A percentile compares a stretch with the other conserved stretches of the same genome.
These are phyloP conservation scores for Galendromus occidentalis DNA, from an alignment of 1,140 invertebrate genomes.

Conservation along the genomic window DNA sequence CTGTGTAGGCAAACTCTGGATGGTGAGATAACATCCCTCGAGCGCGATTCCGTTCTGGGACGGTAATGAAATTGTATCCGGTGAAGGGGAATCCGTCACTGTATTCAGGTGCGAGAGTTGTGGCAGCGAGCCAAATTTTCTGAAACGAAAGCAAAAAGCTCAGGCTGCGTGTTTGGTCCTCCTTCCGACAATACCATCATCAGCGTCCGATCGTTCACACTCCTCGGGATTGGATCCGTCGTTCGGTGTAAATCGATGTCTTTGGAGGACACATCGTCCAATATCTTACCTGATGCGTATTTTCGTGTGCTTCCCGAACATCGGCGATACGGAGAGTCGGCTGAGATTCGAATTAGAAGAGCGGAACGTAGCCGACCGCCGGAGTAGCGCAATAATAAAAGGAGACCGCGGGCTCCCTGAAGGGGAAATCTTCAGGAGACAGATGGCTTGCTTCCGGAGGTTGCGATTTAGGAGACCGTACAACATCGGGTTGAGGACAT, in stretches of 20 bases:
- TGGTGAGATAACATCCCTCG: not conserved
- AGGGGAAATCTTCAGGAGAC: not conserved
- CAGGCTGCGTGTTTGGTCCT: no score
- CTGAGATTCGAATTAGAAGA: not conserved
- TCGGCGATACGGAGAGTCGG: not conserved
- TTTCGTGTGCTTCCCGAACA: not conserved
- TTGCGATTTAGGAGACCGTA: conserved; percentile 9
- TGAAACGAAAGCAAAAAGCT: not conserved
- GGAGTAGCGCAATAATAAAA: not conserved
- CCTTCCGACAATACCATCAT: no score
- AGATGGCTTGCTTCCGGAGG: conserved; percentile 2
- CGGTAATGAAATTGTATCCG: not conserved
- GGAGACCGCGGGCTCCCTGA: not conserved
- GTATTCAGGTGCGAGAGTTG: not conserved
- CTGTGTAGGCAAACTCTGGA: not conserved
- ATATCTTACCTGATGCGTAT: not conserved
- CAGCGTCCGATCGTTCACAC: no score
- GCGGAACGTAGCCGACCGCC: conserved; percentile 4
- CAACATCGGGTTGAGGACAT: conserved; percentile 4
- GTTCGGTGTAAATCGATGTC: no score
- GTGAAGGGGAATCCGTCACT: not conserved
- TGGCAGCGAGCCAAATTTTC: not conserved
- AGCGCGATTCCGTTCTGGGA: not conserved
- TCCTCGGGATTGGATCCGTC: no score
- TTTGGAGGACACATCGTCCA: no score